phyloP scores from a whole-genome alignment of 1,140 invertebrate species.

The Cydia strobilella region DNA sequence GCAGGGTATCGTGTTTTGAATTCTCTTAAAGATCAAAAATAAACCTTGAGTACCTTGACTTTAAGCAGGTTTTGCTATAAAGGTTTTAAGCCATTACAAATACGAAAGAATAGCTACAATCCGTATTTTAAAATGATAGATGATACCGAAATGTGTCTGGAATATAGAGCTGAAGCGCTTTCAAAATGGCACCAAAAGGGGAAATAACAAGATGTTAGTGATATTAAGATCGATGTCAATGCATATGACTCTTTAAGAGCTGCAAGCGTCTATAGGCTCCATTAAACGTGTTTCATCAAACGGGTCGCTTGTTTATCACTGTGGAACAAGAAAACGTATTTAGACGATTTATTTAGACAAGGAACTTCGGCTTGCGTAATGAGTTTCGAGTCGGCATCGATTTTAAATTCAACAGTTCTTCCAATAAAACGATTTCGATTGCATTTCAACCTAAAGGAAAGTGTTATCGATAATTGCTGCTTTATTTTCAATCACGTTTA shows the following conservation, averaged over 20 bases:
- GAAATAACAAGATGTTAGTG: not conserved
- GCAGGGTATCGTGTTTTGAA: conserved; percentile 12
- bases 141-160: not conserved
- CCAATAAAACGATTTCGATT: not conserved
- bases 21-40: not conserved
- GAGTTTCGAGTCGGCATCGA: not conserved
- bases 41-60: not conserved
- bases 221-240: too few species aligned
- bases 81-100: not conserved
- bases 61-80: not conserved
- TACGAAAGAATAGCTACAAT: not conserved
- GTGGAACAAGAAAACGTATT: too few species aligned
- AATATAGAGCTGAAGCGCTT: not conserved
- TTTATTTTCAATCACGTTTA: too few species aligned
- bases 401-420: not conserved
- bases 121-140: conserved; percentile 11
- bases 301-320: too few species aligned
- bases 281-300: too few species aligned
- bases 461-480: too few species aligned
- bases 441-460: not conserved
- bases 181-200: not conserved
- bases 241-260: too few species aligned
- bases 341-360: too few species aligned
- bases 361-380: too few species aligned
- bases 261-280: too few species aligned